phyloP scores from a whole-genome alignment of 1,140 invertebrate genomes.

The Drosophila quadrilineata region DNA sequence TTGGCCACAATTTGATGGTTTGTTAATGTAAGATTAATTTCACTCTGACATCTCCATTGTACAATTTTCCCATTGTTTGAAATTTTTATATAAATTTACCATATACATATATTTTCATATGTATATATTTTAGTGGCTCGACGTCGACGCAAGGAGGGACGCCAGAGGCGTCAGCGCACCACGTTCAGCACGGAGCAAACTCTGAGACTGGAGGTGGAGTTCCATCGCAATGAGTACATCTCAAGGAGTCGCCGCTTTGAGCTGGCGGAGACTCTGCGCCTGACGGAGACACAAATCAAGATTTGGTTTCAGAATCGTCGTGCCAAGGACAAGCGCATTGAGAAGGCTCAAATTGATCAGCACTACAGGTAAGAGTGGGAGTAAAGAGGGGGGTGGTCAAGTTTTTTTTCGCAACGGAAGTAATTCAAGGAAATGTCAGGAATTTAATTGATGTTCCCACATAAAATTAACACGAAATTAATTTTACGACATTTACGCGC shows the following conservation, averaged over 20 bases:
- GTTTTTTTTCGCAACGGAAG: slow-evolving; percentile 73
- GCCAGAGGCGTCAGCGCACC: slow-evolving; percentile 93
- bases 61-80: slow-evolving; percentile 6
- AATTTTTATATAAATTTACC: background rate
- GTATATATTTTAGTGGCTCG: slow-evolving; percentile 86
- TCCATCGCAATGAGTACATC: slow-evolving; percentile 94
- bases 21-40: slow-evolving; percentile 78
- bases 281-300: slow-evolving; percentile 97
- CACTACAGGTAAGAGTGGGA: slow-evolving; percentile 89
- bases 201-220: slow-evolving; percentile 93
- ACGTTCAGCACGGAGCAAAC: slow-evolving; percentile 98
- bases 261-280: slow-evolving; percentile 89
- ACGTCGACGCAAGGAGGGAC: slow-evolving; percentile 90
- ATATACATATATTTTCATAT: slow-evolving; percentile 1
- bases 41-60: slow-evolving; percentile 65
- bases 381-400: background rate
- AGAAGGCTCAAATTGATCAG: slow-evolving; percentile 96
- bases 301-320: slow-evolving; percentile 98
- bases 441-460: slow-evolving; percentile 71
- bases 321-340: slow-evolving; percentile 97
- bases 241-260: slow-evolving; percentile 92
- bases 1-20: slow-evolving; percentile 44
- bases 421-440: slow-evolving; percentile 68
- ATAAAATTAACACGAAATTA: slow-evolving; percentile 81
- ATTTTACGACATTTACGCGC: slow-evolving; percentile 75